Percentiles rank a stretch among this genome's conserved stretches.
phyloP scores from a whole-genome alignment of 2,113 vertebrate genomes.

The Pholis gunnellus region DNA sequence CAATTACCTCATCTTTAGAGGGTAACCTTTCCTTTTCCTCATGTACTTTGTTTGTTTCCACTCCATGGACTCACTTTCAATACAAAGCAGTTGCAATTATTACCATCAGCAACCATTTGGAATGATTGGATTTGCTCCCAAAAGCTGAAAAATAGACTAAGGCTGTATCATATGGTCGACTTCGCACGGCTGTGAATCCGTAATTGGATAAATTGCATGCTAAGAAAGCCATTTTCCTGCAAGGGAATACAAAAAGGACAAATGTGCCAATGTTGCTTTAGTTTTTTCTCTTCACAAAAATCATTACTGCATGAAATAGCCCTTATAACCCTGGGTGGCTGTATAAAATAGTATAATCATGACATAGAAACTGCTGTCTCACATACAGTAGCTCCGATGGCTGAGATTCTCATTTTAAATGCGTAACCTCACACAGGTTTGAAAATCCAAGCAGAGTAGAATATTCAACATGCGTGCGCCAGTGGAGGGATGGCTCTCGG shows the following conservation, averaged over 20 bases:
- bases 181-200: slow-evolving; percentile 77
- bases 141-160: slow-evolving; percentile 76
- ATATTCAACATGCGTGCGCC: slow-evolving; percentile 25
- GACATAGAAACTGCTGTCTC: slow-evolving; percentile 56
- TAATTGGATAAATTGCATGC: slow-evolving; percentile 80
- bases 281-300: slow-evolving; percentile 67
- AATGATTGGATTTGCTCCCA: slow-evolving; percentile 80
- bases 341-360: slow-evolving; percentile 55
- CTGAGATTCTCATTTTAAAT: slow-evolving; percentile 50
- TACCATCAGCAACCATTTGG: slow-evolving; percentile 79
- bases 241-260: slow-evolving; percentile 54
- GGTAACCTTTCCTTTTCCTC: slow-evolving; percentile 41
- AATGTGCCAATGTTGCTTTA: slow-evolving; percentile 69
- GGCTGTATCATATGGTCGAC: slow-evolving; percentile 74
- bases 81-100: slow-evolving; percentile 78
- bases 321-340: slow-evolving; percentile 47
- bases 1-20: background rate
- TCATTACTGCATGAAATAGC: slow-evolving; percentile 70
- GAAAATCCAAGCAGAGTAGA: slow-evolving; percentile 30
- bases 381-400: background rate
- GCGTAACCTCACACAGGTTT: slow-evolving; percentile 36
- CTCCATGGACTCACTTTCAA: slow-evolving; percentile 73
- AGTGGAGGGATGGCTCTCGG: slow-evolving; percentile 1
- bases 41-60: slow-evolving; percentile 67
- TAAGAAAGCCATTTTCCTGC: slow-evolving; percentile 72